Conservation (phyloP, 2,888 invertebrate species). For the Creontiades dilutus region DNA sequence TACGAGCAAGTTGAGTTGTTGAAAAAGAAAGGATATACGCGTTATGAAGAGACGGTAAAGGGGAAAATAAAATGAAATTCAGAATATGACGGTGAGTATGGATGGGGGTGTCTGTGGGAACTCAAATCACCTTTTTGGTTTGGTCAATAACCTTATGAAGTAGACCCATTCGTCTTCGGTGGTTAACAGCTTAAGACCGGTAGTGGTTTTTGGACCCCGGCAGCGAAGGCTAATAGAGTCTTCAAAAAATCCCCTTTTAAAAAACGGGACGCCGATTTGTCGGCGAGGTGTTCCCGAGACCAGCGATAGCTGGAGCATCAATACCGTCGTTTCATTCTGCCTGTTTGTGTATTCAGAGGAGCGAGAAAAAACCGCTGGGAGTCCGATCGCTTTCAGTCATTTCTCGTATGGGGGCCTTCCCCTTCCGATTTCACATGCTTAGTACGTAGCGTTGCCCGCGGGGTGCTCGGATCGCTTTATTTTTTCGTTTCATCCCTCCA, state of each 20-base stretch:
- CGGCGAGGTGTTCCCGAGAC: slow-evolving; percentile 40
- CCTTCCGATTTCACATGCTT: slow-evolving; percentile 23
- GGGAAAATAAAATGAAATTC: slow-evolving; percentile 15
- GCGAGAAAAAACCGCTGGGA: slow-evolving; percentile 18
- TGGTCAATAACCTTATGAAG: slow-evolving; percentile 44
- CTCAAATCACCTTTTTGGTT: slow-evolving; percentile 54
- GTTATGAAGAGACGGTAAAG: background rate
- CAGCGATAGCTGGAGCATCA: slow-evolving; percentile 43
- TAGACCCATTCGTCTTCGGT: slow-evolving; percentile 30
- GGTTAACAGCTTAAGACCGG: slow-evolving; percentile 49
- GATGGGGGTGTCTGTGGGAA: slow-evolving; percentile 50
- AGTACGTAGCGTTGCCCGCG: background rate
- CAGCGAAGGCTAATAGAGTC: slow-evolving; percentile 50
- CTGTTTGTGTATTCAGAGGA: slow-evolving; percentile 41
- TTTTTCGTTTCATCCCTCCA: background rate
- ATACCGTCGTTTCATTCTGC: slow-evolving; percentile 38
- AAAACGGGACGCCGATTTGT: slow-evolving; percentile 48
- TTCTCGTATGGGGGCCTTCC: background rate
- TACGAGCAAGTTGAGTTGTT: slow-evolving; percentile 51
- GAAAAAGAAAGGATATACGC: slow-evolving; percentile 41
- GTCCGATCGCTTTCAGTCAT: slow-evolving; percentile 40
- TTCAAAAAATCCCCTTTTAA: slow-evolving; percentile 43
- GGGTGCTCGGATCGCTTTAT: background rate
- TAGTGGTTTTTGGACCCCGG: slow-evolving; percentile 49
- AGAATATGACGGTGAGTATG: slow-evolving; percentile 8